Evolutionary conservation across 35 echinoderm and acorn worm genomes (phyloP).

Genomic region (Amphiura filiformis): DNA sequence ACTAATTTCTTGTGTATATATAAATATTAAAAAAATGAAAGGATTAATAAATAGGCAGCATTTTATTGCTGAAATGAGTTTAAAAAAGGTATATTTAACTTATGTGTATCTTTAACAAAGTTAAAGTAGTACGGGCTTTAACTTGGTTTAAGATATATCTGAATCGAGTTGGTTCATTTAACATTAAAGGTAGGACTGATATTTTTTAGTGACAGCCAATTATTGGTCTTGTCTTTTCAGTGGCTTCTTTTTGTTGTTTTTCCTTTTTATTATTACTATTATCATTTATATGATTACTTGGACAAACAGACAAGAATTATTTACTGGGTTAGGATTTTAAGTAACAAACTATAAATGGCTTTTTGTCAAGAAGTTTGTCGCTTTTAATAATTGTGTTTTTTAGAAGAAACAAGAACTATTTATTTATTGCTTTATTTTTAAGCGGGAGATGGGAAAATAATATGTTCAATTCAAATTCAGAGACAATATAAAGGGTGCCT

Average conservation of each 20-base stretch:
- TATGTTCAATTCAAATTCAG: background rate
- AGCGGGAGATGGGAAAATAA: background rate
- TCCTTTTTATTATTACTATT: no score
- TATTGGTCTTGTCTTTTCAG: background rate
- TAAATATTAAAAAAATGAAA: background rate
- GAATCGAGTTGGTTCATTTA: background rate
- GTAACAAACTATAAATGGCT: background rate
- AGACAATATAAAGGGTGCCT: background rate
- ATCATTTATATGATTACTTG: no score
- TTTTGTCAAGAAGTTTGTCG: background rate
- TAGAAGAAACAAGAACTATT: no score
- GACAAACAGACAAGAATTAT: background rate
- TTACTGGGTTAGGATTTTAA: background rate
- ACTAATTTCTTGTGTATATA: constrained; percentile 10
- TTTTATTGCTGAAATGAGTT: background rate
- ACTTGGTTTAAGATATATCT: background rate
- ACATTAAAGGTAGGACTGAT: background rate
- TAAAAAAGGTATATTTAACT: background rate
- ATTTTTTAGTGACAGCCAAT: background rate
- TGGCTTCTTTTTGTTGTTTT: background rate
- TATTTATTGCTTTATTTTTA: no score
- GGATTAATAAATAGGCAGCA: background rate
- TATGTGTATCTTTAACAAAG: background rate
- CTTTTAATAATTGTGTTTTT: background rate
- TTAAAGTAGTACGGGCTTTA: background rate